Base-by-base conservation (phyloP, 2,113 vertebrate species). In the Prietella phreatophila region DNA sequence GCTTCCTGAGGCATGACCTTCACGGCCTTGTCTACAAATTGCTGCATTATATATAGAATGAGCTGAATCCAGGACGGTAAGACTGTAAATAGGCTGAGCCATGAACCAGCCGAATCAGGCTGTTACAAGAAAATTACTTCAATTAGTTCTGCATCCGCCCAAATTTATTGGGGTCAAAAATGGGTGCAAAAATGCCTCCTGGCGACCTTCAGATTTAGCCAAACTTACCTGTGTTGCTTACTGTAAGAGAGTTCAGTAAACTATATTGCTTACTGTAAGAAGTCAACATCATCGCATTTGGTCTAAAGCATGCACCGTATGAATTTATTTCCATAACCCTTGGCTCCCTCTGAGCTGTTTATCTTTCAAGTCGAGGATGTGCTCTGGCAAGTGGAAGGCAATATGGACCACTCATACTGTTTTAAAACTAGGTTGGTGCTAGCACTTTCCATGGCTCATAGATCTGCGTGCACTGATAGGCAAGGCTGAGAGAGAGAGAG, bases 401-500 rank as follows among this genome's bases (percentile, higher is more conserved):
- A 78, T 76, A 84, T 33, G 58, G 82, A 42, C 53, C 33, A 17
- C 47, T 53, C 56, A 30, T 83, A 80, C 76, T 85, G 85, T 63
- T 87, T 85, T 87, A 82, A 82, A 79, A 69, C 76, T 87, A 63
- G 85, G 83, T 81, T 73, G 42, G 75, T 60, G 82, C 83, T 55
- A 85, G 87, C 82, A 67, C 42, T 90, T 86, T 88, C 85, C 87
- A 89, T 89, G 90, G 47, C 79, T 90, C 86, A 87, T 87, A 89
- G 90, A 90, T 89, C 76, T 85, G 85, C 87, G 78, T 83, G 86
- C 90, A 85, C 88, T 90, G 90, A 89, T 89, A 89, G 90, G 88
- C 82, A 90, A 85, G 61, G 33, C 83, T n/a, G 80, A 84, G 84
- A 63, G 65, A 89, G 78, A 76, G 58, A 58, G 88, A 30, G 71